Evolutionary conservation across 2,888 invertebrate species (phyloP).

Genomic region (Tinea trinotella): DNA sequence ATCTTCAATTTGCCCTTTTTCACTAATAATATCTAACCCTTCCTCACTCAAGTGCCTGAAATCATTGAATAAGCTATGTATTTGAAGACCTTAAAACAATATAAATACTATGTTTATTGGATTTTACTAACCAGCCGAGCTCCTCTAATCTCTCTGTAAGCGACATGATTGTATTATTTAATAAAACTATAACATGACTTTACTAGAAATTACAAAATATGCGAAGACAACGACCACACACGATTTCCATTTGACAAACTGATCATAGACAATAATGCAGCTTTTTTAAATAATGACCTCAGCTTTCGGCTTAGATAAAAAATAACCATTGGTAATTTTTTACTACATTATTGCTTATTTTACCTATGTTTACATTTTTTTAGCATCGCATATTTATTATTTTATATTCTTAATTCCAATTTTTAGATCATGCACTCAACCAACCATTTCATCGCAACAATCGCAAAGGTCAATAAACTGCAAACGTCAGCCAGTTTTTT

Average conservation of each 20-base stretch:
- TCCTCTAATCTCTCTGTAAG: constrained; percentile 75
- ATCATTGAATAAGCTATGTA: constrained; percentile 1
- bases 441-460: background rate
- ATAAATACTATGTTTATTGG: constrained; percentile 18
- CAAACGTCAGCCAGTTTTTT: background rate
- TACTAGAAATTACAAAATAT: constrained; percentile 45
- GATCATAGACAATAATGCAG: no score
- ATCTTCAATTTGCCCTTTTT: constrained; percentile 76
- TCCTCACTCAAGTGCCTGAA: constrained; percentile 81
- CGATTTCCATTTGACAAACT: constrained; percentile 29
- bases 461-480: background rate
- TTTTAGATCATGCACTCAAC: background rate
- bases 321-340: no score
- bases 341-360: no score
- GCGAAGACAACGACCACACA: constrained; percentile 36
- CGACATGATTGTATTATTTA: constrained; percentile 65
- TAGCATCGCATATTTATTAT: no score
- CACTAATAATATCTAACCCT: constrained; percentile 76
- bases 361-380: no score
- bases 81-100: background rate
- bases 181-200: constrained; percentile 40
- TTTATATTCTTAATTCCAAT: no score
- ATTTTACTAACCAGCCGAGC: constrained; percentile 75
- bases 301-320: no score
- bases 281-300: no score